Evolutionary conservation across 2,113 vertebrate species (phyloP).

Genomic region (Felis chaus): DNA sequence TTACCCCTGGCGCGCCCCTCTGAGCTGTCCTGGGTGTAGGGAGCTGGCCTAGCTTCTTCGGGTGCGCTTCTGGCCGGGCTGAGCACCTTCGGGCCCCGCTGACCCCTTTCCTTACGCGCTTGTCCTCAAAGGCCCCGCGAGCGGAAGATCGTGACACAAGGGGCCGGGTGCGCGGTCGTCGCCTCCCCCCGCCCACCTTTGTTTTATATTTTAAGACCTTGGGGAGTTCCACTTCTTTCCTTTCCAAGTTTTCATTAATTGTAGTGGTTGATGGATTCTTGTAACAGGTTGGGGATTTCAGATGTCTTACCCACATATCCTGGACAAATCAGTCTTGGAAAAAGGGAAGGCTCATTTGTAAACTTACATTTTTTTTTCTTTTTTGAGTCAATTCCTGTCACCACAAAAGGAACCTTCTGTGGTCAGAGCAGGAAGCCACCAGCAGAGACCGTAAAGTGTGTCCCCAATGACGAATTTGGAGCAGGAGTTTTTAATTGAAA

Average conservation of each 20-base stretch:
- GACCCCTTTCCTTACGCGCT: conserved; percentile 46
- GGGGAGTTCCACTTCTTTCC: background rate
- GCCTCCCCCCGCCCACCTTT: background rate
- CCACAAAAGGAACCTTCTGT: conserved; percentile 53
- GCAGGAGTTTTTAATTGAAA: background rate
- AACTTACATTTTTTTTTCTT: background rate
- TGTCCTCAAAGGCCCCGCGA: background rate
- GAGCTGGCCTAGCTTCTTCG: background rate
- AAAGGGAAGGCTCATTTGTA: background rate
- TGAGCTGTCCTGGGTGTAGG: background rate
- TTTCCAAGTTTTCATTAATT: background rate
- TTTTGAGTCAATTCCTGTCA: conserved; percentile 19
- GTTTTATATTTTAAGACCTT: background rate
- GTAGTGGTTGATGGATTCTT: background rate
- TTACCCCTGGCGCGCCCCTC: conserved; percentile 31
- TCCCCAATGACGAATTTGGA: background rate
- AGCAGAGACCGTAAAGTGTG: background rate
- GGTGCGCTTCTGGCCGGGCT: background rate
- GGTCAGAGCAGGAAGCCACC: conserved; percentile 57
- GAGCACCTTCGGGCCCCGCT: background rate
- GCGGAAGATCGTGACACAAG: background rate
- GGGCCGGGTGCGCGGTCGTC: background rate
- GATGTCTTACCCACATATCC: background rate
- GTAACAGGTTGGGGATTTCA: background rate
- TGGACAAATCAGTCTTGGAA: background rate